Conservation (phyloP, 2,888 invertebrate genomes). For the Dryadula phaetusa region DNA sequence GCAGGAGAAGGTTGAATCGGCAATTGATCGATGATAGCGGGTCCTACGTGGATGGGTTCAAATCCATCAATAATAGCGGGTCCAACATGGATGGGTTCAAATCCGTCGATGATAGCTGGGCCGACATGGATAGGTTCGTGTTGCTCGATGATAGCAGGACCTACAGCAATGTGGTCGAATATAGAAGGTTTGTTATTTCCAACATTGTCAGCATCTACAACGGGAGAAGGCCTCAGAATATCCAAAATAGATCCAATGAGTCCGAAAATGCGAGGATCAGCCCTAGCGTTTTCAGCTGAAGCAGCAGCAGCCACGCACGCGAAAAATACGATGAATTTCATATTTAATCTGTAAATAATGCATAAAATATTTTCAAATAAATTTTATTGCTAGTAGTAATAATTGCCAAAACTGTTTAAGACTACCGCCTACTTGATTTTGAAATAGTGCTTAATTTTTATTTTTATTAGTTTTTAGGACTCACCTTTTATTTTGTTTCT, state of each 20-base stretch:
- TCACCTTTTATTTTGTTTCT: not conserved
- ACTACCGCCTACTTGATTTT: too few species aligned
- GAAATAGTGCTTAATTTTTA: too few species aligned
- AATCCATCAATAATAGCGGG: conserved; percentile 32
- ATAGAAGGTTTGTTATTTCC: conserved; percentile 30
- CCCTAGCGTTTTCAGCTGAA: conserved; percentile 51
- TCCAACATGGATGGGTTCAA: conserved; percentile 1
- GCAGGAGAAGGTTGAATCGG: conserved; percentile 7
- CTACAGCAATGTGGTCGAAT: conserved; percentile 41
- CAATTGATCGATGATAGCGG: conserved; percentile 34
- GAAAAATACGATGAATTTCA: conserved; percentile 63
- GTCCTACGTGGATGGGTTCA: conserved; percentile 15
- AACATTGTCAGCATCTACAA: conserved; percentile 40
- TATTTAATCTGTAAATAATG: conserved; percentile 54
- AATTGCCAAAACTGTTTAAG: not conserved
- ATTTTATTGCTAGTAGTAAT: not conserved
- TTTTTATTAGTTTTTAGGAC: not conserved
- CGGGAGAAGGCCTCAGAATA: conserved; percentile 39
- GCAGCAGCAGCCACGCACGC: conserved; percentile 50
- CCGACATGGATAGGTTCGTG: conserved; percentile 41
- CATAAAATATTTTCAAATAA: not conserved
- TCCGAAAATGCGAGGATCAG: conserved; percentile 7
- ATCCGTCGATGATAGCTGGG: conserved; percentile 33
- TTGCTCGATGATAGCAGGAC: conserved; percentile 34
- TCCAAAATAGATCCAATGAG: conserved; percentile 46